Conservation (phyloP, 1,140 invertebrate species). For the Bombus soroeensis region DNA sequence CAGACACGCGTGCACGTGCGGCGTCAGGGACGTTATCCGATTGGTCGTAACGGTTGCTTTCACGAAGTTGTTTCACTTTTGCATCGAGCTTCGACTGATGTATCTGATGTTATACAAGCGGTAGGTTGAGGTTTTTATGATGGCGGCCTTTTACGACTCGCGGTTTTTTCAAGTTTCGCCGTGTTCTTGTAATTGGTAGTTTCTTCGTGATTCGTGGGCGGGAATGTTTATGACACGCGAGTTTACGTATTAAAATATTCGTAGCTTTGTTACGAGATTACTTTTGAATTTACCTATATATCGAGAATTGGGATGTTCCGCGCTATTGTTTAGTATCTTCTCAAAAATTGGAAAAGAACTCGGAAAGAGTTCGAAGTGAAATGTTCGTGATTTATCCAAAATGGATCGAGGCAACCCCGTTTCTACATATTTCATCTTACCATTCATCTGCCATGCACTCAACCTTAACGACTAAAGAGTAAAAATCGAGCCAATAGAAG, state of each 20-base stretch:
- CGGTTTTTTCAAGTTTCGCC: background rate
- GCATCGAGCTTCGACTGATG: background rate
- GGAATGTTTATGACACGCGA: background rate
- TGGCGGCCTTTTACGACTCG: too few species aligned
- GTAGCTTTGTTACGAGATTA: background rate
- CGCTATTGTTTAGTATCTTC: too few species aligned
- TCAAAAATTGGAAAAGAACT: too few species aligned
- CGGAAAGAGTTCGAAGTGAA: too few species aligned
- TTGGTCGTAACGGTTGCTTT: background rate
- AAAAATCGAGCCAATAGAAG: too few species aligned
- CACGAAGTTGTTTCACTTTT: background rate
- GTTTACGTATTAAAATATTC: background rate
- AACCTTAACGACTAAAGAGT: too few species aligned
- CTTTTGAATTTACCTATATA: too few species aligned
- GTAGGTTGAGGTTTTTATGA: background rate
- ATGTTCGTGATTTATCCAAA: too few species aligned
- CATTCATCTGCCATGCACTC: too few species aligned
- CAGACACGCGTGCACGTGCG: background rate
- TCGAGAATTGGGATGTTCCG: background rate
- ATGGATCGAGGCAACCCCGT: too few species aligned
- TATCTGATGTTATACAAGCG: background rate
- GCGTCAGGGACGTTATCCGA: background rate
- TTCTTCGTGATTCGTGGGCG: background rate
- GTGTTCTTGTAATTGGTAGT: background rate
- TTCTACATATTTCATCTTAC: too few species aligned